Evolutionary conservation across 23 tunicate genomes (phyloP).

Genomic region (Styela clava): DNA sequence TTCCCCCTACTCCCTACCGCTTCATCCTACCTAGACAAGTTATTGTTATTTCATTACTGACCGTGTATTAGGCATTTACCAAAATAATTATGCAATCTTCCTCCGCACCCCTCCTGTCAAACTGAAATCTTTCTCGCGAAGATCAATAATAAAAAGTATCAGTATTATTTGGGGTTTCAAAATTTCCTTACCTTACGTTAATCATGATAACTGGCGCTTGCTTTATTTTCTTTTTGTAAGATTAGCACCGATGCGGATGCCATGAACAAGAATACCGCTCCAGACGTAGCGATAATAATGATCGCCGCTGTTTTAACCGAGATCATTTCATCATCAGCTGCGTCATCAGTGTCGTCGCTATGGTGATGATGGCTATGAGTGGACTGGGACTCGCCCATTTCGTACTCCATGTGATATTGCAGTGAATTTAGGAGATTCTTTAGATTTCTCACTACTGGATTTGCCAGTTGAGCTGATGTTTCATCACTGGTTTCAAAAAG

Average conservation of each 20-base stretch:
- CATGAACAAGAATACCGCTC: conserved; percentile 43
- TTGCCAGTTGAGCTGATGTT: neutral
- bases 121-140: no score
- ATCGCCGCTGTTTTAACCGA: conserved; percentile 24
- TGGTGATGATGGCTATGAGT: neutral
- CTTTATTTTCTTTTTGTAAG: conserved; percentile 3
- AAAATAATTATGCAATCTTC: no score
- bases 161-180: no score
- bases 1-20: no score
- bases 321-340: neutral
- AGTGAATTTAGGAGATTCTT: no score
- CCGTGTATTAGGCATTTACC: no score
- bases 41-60: no score
- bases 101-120: no score
- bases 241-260: conserved; percentile 32
- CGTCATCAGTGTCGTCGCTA: neutral
- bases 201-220: no score
- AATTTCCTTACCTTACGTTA: no score
- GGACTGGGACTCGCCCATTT: neutral
- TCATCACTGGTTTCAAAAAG: neutral
- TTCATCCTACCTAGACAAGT: no score
- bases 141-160: no score
- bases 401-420: neutral
- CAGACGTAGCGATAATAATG: conserved; percentile 28
- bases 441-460: neutral